Evolutionary conservation across 2,888 invertebrate genomes (phyloP).

Genomic region (Epinotia bilunana): DNA sequence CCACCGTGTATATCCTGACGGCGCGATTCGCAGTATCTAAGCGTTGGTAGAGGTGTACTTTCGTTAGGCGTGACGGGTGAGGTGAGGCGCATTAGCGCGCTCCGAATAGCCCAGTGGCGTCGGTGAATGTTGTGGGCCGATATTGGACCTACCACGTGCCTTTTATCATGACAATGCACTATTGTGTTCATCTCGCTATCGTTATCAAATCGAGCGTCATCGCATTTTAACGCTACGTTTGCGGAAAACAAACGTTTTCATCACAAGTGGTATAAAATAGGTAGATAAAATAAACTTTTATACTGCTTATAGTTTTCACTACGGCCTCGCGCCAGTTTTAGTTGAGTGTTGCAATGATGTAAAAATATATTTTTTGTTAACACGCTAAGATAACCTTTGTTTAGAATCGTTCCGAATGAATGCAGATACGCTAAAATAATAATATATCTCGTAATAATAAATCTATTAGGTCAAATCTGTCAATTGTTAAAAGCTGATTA

Average conservation of each 20-base stretch:
- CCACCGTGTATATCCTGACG: too few relatives aligned
- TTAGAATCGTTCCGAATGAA: not conserved
- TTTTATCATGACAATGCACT: conserved; percentile 6
- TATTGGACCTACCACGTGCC: not conserved
- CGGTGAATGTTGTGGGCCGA: not conserved
- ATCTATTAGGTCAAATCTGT: too few relatives aligned
- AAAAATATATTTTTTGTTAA: conserved; percentile 19
- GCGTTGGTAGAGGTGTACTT: too few relatives aligned
- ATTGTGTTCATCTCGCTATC: conserved; percentile 1
- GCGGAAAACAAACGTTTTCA: conserved; percentile 33
- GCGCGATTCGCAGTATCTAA: too few relatives aligned
- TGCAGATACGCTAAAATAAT: not conserved
- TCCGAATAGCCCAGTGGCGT: too few relatives aligned
- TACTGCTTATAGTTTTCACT: not conserved
- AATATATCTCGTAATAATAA: not conserved
- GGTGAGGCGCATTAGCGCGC: too few relatives aligned
- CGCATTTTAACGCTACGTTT: conserved; percentile 15
- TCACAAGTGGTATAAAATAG: conserved; percentile 27
- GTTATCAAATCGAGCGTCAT: conserved; percentile 29
- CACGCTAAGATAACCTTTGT: not conserved
- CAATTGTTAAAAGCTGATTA: too few relatives aligned
- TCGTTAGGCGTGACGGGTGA: too few relatives aligned
- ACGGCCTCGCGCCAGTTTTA: conserved; percentile 22
- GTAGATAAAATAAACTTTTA: conserved; percentile 20
- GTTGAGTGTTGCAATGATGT: conserved; percentile 30